Conservation (phyloP, 2,888 invertebrate species). For the Eupithecia exiguata region DNA sequence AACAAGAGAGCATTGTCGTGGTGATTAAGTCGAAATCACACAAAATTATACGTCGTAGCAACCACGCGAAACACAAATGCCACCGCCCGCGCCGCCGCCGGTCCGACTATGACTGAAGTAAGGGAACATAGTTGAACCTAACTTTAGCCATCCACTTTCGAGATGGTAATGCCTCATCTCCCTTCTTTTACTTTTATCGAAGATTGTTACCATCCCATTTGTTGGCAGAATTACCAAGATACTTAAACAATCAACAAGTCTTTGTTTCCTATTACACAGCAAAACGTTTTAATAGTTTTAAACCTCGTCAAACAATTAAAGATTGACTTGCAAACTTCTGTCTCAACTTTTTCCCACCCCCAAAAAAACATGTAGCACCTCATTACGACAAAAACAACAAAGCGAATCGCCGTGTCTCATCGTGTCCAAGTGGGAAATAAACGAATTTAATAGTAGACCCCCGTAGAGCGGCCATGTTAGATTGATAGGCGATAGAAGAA, state of each 20-base stretch:
- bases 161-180: too few species aligned
- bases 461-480: slow-evolving; percentile 72
- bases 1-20: too few species aligned
- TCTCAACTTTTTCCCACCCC: not conserved
- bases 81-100: too few species aligned
- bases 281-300: not conserved
- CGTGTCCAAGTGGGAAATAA: slow-evolving; percentile 49
- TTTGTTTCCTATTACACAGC: too few species aligned
- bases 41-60: too few species aligned
- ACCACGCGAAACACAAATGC: too few species aligned
- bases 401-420: slow-evolving; percentile 41
- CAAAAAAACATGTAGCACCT: slow-evolving; percentile 19
- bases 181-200: too few species aligned
- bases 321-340: slow-evolving; percentile 18
- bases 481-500: slow-evolving; percentile 76
- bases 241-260: not conserved
- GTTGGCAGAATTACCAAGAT: not conserved
- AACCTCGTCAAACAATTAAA: not conserved
- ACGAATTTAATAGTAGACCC: slow-evolving; percentile 71
- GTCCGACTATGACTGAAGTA: too few species aligned
- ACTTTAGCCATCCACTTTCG: too few species aligned
- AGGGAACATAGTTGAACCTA: too few species aligned
- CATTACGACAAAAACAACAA: slow-evolving; percentile 32
- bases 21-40: too few species aligned
- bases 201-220: too few species aligned